Conservation (phyloP, 2,888 invertebrate genomes). For the Stictocephala bisonia region DNA sequence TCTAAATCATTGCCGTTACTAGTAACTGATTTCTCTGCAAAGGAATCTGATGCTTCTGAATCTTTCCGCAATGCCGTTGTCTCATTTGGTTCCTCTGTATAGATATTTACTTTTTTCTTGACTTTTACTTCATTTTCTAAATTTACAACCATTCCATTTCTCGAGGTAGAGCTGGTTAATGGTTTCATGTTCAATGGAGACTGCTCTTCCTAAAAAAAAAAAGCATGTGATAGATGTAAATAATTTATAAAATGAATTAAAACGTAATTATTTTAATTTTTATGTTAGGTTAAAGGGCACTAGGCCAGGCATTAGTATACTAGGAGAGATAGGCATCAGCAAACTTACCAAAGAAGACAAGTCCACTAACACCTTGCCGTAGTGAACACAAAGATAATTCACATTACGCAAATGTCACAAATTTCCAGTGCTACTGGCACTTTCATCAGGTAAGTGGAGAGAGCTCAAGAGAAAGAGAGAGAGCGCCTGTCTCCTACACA, state of each 20-base stretch:
- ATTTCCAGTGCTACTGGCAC: too few relatives aligned
- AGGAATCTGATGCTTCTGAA: constrained; percentile 68
- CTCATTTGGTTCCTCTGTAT: constrained; percentile 66
- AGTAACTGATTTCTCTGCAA: constrained; percentile 68
- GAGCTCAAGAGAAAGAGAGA: too few relatives aligned
- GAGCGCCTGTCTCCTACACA: too few relatives aligned
- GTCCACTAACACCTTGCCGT: too few relatives aligned
- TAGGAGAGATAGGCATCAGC: too few relatives aligned
- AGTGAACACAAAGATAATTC: too few relatives aligned
- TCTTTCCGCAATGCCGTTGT: constrained; percentile 58
- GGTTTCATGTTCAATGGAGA: neutral
- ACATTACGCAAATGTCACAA: too few relatives aligned
- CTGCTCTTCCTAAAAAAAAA: neutral
- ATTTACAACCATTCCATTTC: neutral
- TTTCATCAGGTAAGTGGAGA: too few relatives aligned
- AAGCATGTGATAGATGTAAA: neutral
- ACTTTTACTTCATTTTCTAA: constrained; percentile 59
- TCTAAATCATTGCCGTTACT: constrained; percentile 68
- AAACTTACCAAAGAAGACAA: too few relatives aligned
- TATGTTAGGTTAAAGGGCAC: too few relatives aligned
- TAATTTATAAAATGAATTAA: neutral
- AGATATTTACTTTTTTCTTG: constrained; percentile 74
- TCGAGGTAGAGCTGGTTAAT: neutral
- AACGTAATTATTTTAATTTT: too few relatives aligned
- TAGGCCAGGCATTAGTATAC: too few relatives aligned